Base-by-base conservation (phyloP, 2,888 invertebrate genomes). In the Drosophila kokeensis region DNA sequence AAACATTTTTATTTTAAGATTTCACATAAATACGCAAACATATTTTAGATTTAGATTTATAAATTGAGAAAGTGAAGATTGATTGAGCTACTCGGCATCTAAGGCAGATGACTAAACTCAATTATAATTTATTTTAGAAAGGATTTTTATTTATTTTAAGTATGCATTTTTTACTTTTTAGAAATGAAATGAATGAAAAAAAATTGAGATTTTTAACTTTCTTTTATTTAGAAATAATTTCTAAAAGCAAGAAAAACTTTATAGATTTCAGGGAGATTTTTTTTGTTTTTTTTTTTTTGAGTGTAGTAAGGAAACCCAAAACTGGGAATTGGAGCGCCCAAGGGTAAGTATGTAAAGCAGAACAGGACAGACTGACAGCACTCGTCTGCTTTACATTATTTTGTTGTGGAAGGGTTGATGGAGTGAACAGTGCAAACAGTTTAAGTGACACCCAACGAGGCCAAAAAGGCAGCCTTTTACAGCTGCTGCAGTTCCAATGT, bases 361-460 rank as follows among this genome's bases (percentile, higher is more conserved):
- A 38, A 27, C 29, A 21, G 10, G 34, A 27, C 50, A n/a, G 52
- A 15, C 15, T 21, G 59, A 29, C 40, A 50, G 40, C 7, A 30
- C 13, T 21, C 42, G 60, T 30, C 48, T 27, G 29, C 21, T 18
- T 45, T 15, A 30, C 36, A n/a, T 45, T 48, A 32, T 34, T 66
- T 21, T n/a, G 36, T 7, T 18, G 10, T n/a, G 45, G 30, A 1
- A 13, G 11, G 13, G 18, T 1, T 21, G 10, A 1, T 3, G 18
- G 21, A 38, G 40, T 38, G 42, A 42, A n/a, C 52, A 57, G 36
- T 59, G 70, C 55, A 73, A 68, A 70, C 79, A 74, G 72, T 70
- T 79, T 66, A 83, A 75, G 54, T 66, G 76, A 40, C 71, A 63
- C 18, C 49, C 50, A 63, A 61, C 54, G 24, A 61, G 45, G 40